Percentiles rank a stretch among this genome's conserved stretches.
These are phyloP conservation scores for Tonatia bakeri DNA, from an alignment of 2,113 vertebrate genomes.

Conservation along the genomic window DNA sequence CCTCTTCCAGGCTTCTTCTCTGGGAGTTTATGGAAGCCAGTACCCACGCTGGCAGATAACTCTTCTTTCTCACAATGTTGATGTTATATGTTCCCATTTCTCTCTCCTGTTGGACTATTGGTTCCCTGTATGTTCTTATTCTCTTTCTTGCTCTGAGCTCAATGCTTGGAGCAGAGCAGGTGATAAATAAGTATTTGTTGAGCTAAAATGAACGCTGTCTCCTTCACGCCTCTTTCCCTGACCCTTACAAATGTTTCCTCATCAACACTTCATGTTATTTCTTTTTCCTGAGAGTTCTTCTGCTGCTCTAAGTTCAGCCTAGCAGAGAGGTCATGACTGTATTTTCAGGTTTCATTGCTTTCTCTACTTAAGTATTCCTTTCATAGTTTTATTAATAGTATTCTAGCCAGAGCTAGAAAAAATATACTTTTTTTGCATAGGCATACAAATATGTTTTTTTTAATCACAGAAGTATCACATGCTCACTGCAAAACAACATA, in stretches of 20 bases:
- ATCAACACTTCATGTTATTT: not conserved
- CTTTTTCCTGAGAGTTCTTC: not conserved
- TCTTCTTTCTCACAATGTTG: too few relatives aligned
- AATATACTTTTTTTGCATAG: not conserved
- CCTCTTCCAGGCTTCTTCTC: not conserved
- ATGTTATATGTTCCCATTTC: not conserved
- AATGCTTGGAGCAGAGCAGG: not conserved
- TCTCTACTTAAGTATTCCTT: not conserved
- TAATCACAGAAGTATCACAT: not conserved
- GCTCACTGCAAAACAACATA: not conserved
- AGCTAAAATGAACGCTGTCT: not conserved
- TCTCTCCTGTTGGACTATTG: not conserved
- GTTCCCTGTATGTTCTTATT: not conserved
- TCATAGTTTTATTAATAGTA: not conserved
- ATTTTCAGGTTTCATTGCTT: not conserved
- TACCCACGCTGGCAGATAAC: accelerated
- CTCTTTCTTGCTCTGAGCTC: not conserved
- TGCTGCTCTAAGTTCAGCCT: not conserved
- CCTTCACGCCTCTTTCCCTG: not conserved
- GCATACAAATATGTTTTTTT: not conserved
- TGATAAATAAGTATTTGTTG: constrained; percentile 22
- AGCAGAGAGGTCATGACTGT: not conserved
- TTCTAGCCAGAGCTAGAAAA: not conserved
- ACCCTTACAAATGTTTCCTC: not conserved
- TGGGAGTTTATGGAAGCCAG: not conserved